These are phyloP conservation scores for Microtus ochrogaster DNA, from an alignment of 2,113 vertebrate species.

Conservation along the genomic window DNA sequence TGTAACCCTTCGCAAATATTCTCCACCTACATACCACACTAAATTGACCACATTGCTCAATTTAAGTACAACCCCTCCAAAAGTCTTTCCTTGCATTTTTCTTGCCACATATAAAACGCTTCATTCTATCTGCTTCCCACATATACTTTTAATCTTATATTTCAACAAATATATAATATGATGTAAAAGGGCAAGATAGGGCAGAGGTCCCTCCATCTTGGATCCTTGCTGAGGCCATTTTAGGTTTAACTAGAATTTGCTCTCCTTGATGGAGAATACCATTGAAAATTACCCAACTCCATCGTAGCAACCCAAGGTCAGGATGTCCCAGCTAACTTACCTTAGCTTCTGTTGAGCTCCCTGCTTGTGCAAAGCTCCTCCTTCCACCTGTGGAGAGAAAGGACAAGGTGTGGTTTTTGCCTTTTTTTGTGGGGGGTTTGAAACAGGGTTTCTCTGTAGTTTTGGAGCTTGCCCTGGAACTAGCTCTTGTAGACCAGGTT, in stretches of 20 bases:
- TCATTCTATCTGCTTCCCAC: not conserved
- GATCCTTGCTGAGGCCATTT: not conserved
- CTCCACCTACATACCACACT: not conserved
- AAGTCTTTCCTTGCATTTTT: not conserved
- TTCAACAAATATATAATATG: not conserved
- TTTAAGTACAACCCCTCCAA: not conserved
- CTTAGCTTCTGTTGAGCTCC: not conserved
- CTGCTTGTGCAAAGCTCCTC: not conserved
- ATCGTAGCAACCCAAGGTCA: not conserved
- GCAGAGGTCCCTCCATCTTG: not conserved
- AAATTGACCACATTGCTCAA: not conserved
- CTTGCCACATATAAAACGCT: not conserved
- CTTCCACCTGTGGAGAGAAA: not conserved
- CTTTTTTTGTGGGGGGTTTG: not conserved
- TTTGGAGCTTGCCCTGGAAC: too few relatives aligned
- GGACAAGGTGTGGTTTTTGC: not conserved
- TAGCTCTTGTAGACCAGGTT: too few relatives aligned
- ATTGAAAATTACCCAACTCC: not conserved
- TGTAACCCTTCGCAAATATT: not conserved
- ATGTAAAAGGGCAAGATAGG: not conserved
- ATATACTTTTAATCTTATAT: not conserved
- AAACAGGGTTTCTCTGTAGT: too few relatives aligned
- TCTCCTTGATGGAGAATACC: not conserved
- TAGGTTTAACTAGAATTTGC: not conserved
- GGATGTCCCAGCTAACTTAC: not conserved